Percentiles rank a stretch among this genome's conserved stretches.
Evolutionary conservation across 2,888 invertebrate genomes (phyloP).

Genomic region (Lasius fuliginosus): DNA sequence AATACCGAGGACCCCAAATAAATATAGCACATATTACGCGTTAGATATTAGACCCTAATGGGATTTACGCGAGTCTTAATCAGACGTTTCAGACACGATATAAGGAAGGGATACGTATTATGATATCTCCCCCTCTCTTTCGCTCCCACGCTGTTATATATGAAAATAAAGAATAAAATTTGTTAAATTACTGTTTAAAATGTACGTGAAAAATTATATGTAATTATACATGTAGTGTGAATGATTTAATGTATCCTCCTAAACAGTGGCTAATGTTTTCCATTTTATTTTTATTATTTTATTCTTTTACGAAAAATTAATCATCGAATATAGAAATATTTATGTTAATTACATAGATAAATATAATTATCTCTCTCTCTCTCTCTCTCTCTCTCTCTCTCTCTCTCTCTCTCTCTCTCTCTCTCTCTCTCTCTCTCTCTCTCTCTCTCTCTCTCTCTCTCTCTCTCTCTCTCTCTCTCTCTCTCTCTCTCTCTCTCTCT

Average conservation of each 20-base stretch:
- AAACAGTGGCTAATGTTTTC: background rate
- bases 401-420: conserved; percentile 53
- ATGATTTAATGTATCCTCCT: background rate
- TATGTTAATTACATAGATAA: background rate
- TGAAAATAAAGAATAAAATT: background rate
- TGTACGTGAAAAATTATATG: background rate
- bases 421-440: conserved; percentile 41
- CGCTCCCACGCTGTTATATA: conserved; percentile 11
- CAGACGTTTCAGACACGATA: conserved; percentile 66
- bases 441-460: conserved; percentile 50
- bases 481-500: conserved; percentile 56
- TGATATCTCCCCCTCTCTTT: conserved; percentile 42
- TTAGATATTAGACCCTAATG: conserved; percentile 68
- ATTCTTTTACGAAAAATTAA: background rate
- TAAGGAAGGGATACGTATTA: conserved; percentile 62
- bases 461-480: conserved; percentile 46
- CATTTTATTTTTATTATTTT: background rate
- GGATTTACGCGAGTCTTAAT: conserved; percentile 74
- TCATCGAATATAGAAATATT: background rate
- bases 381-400: conserved; percentile 36
- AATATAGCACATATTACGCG: conserved; percentile 70
- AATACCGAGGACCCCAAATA: conserved; percentile 61
- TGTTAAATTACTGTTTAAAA: background rate
- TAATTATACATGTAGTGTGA: background rate
- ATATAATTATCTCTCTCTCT: background rate